These are phyloP conservation scores for Dicerorhinus sumatrensis DNA, from an alignment of 2,113 vertebrate species.

Conservation along the genomic window DNA sequence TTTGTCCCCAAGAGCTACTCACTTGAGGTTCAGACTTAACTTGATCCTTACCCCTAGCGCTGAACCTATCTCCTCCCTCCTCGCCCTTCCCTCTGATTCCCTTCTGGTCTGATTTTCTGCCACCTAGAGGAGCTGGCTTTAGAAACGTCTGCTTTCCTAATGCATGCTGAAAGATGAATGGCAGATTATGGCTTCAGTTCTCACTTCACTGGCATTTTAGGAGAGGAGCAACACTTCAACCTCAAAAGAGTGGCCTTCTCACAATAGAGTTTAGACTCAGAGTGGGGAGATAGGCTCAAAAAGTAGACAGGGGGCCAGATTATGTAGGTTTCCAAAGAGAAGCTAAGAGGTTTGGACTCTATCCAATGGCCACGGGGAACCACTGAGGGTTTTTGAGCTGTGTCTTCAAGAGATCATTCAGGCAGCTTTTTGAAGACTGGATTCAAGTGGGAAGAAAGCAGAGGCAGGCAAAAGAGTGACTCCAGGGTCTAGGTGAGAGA, in stretches of 20 bases:
- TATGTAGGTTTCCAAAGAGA: slow-evolving; percentile 2
- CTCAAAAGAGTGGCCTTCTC: neutral
- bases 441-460: slow-evolving; percentile 36
- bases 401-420: neutral
- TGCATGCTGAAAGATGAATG: neutral
- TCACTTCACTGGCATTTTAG: neutral
- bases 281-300: neutral
- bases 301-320: neutral
- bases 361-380: neutral
- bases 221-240: neutral
- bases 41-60: neutral
- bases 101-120: slow-evolving; percentile 21
- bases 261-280: neutral
- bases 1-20: neutral
- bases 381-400: neutral
- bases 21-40: neutral
- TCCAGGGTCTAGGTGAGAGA: neutral
- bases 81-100: neutral
- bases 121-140: neutral
- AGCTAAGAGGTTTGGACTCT: neutral
- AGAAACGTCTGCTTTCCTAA: slow-evolving; percentile 21
- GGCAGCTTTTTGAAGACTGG: neutral
- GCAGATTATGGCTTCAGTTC: neutral
- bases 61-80: neutral
- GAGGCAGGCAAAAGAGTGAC: neutral